Base-by-base conservation (phyloP, 2,888 invertebrate genomes). In the Polylopha cassiicola region DNA sequence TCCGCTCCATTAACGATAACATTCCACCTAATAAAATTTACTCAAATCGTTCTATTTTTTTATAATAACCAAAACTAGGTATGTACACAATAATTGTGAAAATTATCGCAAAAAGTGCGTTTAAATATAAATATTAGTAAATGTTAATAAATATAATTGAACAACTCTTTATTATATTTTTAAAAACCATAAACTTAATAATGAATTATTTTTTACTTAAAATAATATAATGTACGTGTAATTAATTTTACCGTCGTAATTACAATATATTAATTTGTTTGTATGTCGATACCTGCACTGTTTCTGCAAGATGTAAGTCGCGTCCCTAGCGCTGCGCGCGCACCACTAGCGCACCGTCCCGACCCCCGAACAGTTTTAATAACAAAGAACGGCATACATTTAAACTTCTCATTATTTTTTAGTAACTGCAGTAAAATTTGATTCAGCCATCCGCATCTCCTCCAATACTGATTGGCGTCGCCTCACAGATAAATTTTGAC, bases 391-490 rank as follows among this genome's bases (percentile, higher is more conserved):
- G 42, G 43, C 50, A 51, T 48, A 53, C 48, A 47, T 48, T 53
- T 48, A 47, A 50, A 53, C 38, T 51, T 53, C 50, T 53, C 50
- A 50, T 53, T 53, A 53, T 44, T 51, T 48, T 50, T 53, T 44
- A 51, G 48, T 50, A 48, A 51, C 53, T 51, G 51, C 50, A 51
- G 51, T 46, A 42, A 30, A 48, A 46, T 43, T 44, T 30, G 39
- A 45, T 49, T 44, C 46, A 43, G 49, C 46, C 47, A 42, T 37
- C 26, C 39, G 26, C 23, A 39, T 21, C 30, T 26, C 17, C 32
- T 30, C 13, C 33, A 23, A 20, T 32, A 31, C 9, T 8, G 30
- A 14, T 39, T 23, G 13, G 18, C 18, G 15, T 27, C 22, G 24
- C 18, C 30, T 18, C 24, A 20, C 20, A 22, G 33, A 31, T 26